Evolutionary conservation across 2,888 invertebrate genomes (phyloP), one percentile per base, ranked within the genome.

Genomic region (Tetheella fluctuosa): DNA sequence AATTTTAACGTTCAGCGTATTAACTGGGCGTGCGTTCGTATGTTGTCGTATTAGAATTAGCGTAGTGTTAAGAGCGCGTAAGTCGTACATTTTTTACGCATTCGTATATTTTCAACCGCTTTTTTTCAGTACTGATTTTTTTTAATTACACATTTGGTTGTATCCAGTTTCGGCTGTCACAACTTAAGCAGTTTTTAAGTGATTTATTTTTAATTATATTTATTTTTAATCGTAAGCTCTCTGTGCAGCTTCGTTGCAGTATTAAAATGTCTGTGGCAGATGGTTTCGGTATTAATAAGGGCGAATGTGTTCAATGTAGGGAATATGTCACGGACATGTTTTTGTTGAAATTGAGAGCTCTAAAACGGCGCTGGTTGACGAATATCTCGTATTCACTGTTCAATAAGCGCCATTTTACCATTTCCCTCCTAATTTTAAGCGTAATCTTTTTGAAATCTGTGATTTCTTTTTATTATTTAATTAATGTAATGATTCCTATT

Each of bases 391-490:
- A 2, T 48, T 48, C 53, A 62, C 61, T 65, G 68, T 13, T 59
- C 63, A 62, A 60, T 64, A 65, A 62, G 61, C 70, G 60, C 76
- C 73, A 71, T 76, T 69, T 78, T 76, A 69, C 61, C 48, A 48
- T 48, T 76, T 81, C 80, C 74, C 79, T 76, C 74, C 75, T 90
- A 91, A 85, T 80, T 85, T 77, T 90, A 91, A 89, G 90, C 71
- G 68, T 74, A 77, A 79, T 73, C 82, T 85, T 85, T 83, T 85
- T 79, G 84, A 76, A 65, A 82, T 85, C 90, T 91, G 91, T 92
- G 91, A 91, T 91, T 91, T 84, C 81, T 78, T 83, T 87, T 83
- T 84, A 82, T 87, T 86, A 85, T 84, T 78, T 84, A 66, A 60
- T 80, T 81, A 73, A 78, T 81, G 79, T 80, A 79, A 84, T 86